These are phyloP conservation scores for Sorex fumeus DNA, from an alignment of 2,113 vertebrate genomes.

Conservation along the genomic window DNA sequence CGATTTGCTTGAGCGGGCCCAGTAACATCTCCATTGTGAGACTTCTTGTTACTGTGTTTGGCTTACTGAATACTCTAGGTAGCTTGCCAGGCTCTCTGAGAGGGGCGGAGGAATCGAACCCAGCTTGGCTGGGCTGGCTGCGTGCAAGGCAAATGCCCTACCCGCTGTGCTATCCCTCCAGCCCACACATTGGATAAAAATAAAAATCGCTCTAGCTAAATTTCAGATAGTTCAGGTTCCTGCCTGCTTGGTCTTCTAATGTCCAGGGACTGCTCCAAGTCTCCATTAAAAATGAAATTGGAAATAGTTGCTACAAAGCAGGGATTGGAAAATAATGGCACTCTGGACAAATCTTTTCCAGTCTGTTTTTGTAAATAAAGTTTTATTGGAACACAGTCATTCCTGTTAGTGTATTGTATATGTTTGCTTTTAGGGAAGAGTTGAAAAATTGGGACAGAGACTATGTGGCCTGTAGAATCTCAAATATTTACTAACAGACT, in stretches of 20 bases:
- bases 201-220: conserved; percentile 44
- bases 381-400: not conserved
- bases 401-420: conserved; percentile 48
- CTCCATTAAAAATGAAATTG: not conserved
- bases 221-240: not conserved
- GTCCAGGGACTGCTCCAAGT: not conserved
- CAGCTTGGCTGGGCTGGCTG: too few relatives aligned
- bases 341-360: not conserved
- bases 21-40: too few relatives aligned
- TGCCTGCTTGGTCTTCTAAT: conserved; percentile 2
- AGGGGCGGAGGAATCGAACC: too few relatives aligned
- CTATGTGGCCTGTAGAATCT: not conserved
- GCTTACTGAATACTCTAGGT: too few relatives aligned
- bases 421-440: not conserved
- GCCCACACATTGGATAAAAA: conserved; percentile 4
- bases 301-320: conserved; percentile 23
- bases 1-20: too few relatives aligned
- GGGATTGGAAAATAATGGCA: conserved; percentile 6
- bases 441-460: not conserved
- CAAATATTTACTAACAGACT: conserved; percentile 38
- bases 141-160: too few relatives aligned
- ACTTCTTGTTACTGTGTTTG: too few relatives aligned
- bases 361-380: not conserved
- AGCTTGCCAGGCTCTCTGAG: too few relatives aligned
- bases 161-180: too few relatives aligned